Base-by-base conservation (phyloP, 2,113 vertebrate genomes). In the Larimichthys crocea region DNA sequence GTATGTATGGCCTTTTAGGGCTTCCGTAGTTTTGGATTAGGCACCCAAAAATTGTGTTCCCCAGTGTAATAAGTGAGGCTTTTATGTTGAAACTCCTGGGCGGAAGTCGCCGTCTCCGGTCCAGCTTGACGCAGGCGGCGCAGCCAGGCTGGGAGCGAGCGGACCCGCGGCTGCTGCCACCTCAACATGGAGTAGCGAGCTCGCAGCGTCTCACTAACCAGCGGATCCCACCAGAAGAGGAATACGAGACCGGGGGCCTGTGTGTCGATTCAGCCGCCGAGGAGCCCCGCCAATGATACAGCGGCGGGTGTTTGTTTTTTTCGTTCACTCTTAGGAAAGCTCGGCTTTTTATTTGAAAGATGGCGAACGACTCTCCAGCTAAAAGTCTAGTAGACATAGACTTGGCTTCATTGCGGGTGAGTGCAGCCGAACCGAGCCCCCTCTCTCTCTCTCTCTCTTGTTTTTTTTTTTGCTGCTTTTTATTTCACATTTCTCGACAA, bases 361-460 rank as follows among this genome's bases (percentile, higher is more conserved):
- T 99, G 97, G 97, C 97, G 96, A 99, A 98, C 97, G 97, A 98
- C 92, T 98, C 97, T 92, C 97, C 97, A 64, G 97, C 97, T 81
- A 98, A 99, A 96, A 99, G 97, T 95, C 97, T 99, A 82, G 97
- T 97, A 94, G 97, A 99, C 90, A 99, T 98, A 94, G 97, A 99
- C 94, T 96, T 98, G 84, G 97, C 97, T 87, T 97, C 97, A 74
- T 88, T 99, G 96, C 96, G 97, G 96, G 97, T 99, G 94, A 96
- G 97, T 94, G 89, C 83, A 44, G 83, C 71, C 80, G 63, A 86
- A 71, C 24, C 46, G 87, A 85, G 86, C 80, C 52, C 55, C 12
- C 5, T 84, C n/a, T 83, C 7, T 85, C 62, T 85, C 62, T 24
- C 12, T 48, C 22, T 11, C 42, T 11, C 42, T 11, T 9, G 4